These are phyloP conservation scores for Spilogale gracilis DNA, from an alignment of 2,113 vertebrate species.

Conservation along the genomic window DNA sequence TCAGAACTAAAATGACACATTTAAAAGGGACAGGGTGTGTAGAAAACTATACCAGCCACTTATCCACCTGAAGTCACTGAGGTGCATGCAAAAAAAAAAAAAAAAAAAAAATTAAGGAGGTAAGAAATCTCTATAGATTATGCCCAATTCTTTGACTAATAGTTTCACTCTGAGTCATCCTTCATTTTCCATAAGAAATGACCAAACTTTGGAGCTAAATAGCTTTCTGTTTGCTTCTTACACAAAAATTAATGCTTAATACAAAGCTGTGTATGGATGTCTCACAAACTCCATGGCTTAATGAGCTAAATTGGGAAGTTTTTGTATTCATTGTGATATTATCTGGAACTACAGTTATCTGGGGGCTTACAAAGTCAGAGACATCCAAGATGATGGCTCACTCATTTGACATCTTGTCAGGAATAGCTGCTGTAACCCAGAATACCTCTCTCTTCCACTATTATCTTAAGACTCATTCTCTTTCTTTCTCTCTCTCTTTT, in stretches of 20 bases:
- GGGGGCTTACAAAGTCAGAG: neutral
- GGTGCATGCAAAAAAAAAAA: neutral
- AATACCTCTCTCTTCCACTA: neutral
- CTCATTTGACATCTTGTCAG: neutral
- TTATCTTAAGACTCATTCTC: neutral
- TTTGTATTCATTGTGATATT: neutral
- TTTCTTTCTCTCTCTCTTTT: neutral
- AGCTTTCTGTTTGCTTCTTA: neutral
- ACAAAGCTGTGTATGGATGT: neutral
- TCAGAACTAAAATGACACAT: neutral
- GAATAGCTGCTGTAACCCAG: neutral
- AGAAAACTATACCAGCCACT: neutral
- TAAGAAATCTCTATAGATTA: neutral
- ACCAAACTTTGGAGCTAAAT: neutral
- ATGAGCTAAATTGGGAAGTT: neutral
- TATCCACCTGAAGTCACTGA: neutral
- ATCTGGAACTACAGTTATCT: neutral
- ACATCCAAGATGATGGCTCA: neutral
- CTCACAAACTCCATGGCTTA: neutral
- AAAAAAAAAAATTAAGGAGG: neutral
- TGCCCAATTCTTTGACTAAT: neutral
- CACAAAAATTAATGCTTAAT: neutral
- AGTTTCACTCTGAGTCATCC: neutral
- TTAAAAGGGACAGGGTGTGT: fast-evolving
- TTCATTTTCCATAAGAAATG: neutral